Base-by-base conservation (phyloP, 2,113 vertebrate species). In the Gadus chalcogrammus region DNA sequence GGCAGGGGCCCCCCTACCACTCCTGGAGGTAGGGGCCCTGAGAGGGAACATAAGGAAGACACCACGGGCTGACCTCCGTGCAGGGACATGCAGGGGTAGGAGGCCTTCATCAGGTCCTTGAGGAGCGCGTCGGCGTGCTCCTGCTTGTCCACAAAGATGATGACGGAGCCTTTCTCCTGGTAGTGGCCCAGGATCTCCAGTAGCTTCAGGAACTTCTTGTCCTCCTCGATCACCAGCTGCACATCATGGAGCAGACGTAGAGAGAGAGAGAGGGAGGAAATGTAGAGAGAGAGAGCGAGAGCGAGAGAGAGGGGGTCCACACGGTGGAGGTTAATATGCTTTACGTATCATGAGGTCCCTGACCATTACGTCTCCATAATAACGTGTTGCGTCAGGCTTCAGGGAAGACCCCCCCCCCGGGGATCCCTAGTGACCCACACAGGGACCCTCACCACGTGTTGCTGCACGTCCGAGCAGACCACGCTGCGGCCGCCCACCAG, bases 61-160 rank as follows among this genome's bases (percentile, higher is more conserved):
- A 18, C 1, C 38, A 28, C 22, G 7, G 1, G 16, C 20, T 60
- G 90, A 99, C 97, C 97, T 94, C 97, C 97, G 48, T 99, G 97
- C 73, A 99, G 94, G 68, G 97, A 99, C 93, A 99, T 92, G 91
- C 97, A 99, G 59, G 97, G 97, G 38, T 99, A 99, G 12, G 97
- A 98, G 16, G 97, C 97, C 87, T 97, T 97, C 97, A 99, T 98
- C 81, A 99, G 89, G 83, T 99, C 97, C 87, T 98, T 99, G 17
- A 99, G 83, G 75, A 99, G 87, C 0, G 80, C 93, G 52, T 99
- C 97, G 1, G 97, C 97, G 0, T 99, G 97, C 79, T 99, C 97
- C 79, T 98, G 97, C 72, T 99, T 99, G 91, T 99, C 97, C 77
- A 99, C 96, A 84, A 99, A 99, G 81, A 99, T 96, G 76, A 99